Evolutionary conservation across 2,888 invertebrate genomes (phyloP), one percentile per base, ranked within the genome.

Genomic region (Mechanitis messenoides): DNA sequence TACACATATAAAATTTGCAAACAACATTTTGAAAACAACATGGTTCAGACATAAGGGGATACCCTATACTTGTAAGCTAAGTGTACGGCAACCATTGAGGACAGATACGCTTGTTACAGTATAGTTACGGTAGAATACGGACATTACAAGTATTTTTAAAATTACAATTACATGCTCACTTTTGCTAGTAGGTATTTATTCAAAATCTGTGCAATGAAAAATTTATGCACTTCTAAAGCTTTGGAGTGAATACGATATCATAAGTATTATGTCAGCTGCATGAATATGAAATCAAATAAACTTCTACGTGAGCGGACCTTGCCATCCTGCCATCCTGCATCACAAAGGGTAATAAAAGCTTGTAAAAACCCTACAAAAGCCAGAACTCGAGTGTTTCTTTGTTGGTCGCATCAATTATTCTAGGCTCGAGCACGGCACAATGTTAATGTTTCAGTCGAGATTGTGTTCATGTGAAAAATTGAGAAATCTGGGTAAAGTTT

Each of bases 401-500:
- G 68, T 68, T 56, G 65, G 45, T 45, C 56, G 61, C 66, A 68
- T 68, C 68, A 67, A 68, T 68, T 67, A 68, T 65, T 65, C 62
- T 47, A 55, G 59, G 56, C 59, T 53, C 59, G 71, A 71, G 72
- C 72, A 71, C 74, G 69, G 66, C 70, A 71, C 71, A 55, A 57
- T 53, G 62, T 59, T 62, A 56, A 59, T 59, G 62, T 62, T 56
- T 33, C 11, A 59, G 45, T 54, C 60, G 58, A 47, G 55, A 59
- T 55, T 59, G 59, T 61, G 60, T 59, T 53, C 38, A 45, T 31
- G 50, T 50, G 50, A 50, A 31, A 50, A 50, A 50, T 50, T 50
- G 50, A 50, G 31, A 31, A 50, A 50, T 31, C 50, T 50, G 31
- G 31, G 31, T 50, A 31, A 31, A 50, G 28, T 50, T 47, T 47